Evolutionary conservation across 2,888 invertebrate species (phyloP).

Genomic region (Spilarctia lutea): DNA sequence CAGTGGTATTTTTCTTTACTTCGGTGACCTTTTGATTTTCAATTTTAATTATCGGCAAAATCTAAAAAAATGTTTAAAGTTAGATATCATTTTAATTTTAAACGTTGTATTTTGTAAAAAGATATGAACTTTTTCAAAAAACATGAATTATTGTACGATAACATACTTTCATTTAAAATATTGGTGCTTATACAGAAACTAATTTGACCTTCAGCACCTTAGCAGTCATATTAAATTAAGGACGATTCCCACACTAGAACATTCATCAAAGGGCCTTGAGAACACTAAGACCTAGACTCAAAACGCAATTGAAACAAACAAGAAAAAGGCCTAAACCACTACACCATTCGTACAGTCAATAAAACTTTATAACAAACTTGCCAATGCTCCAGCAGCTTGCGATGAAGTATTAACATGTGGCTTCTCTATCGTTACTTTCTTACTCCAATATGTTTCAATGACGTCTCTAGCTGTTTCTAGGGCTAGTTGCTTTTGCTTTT

Average conservation of each 20-base stretch:
- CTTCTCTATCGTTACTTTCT: constrained; percentile 95
- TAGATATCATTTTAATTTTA: neutral
- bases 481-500: constrained; percentile 92
- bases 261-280: neutral
- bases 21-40: constrained; percentile 93
- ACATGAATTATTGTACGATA: no score
- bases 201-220: neutral
- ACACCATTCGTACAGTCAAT: no score
- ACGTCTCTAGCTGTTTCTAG: constrained; percentile 92
- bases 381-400: constrained; percentile 87
- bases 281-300: no score
- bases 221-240: no score
- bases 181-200: neutral
- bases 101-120: neutral
- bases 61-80: constrained; percentile 68
- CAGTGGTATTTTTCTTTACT: constrained; percentile 88
- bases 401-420: constrained; percentile 88
- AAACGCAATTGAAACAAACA: no score
- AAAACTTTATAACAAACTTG: constrained; percentile 58
- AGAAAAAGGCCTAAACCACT: no score
- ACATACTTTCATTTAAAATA: neutral
- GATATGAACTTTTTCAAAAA: no score
- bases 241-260: no score
- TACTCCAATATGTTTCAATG: constrained; percentile 95
- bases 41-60: constrained; percentile 96